Percentiles rank a stretch among this genome's conserved stretches.
Evolutionary conservation across 2,113 vertebrate species (phyloP).

Genomic region (Tachycineta bicolor): DNA sequence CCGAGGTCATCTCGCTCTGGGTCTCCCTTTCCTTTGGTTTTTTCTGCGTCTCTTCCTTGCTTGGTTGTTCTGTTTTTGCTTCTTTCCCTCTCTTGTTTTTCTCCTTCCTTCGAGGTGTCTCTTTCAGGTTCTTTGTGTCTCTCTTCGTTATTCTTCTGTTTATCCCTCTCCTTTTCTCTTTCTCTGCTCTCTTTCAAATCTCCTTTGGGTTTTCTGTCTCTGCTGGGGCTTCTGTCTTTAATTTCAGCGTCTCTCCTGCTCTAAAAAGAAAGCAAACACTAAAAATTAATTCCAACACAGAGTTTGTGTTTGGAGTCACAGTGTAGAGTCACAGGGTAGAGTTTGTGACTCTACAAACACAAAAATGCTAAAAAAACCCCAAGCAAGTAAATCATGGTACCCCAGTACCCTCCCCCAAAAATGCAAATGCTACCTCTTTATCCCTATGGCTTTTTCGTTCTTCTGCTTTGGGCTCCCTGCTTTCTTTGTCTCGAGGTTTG

Average conservation of each 20-base stretch:
- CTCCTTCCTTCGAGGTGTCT: constrained; percentile 37
- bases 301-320: no score
- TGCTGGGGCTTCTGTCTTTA: constrained; percentile 78
- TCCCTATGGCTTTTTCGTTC: constrained; percentile 62
- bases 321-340: no score
- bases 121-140: constrained; percentile 26
- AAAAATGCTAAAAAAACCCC: background rate
- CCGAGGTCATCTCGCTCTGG: background rate
- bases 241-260: constrained; percentile 73
- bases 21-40: constrained; percentile 38
- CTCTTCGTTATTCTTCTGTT: constrained; percentile 42
- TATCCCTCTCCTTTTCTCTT: constrained; percentile 72
- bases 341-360: background rate
- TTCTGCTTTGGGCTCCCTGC: constrained; percentile 70
- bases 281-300: background rate
- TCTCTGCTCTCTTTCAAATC: constrained; percentile 73
- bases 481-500: constrained; percentile 82
- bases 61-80: background rate
- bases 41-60: constrained; percentile 56
- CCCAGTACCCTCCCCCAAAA: background rate
- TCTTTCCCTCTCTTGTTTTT: constrained; percentile 65
- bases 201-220: constrained; percentile 78
- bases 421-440: constrained; percentile 68
- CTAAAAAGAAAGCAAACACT: constrained; percentile 64
- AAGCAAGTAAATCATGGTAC: background rate